Evolutionary conservation across 2,797 vertebrate genomes (phyloP), one percentile per base, ranked within the genome.

Genomic region (Enteromius trimaculatus): DNA sequence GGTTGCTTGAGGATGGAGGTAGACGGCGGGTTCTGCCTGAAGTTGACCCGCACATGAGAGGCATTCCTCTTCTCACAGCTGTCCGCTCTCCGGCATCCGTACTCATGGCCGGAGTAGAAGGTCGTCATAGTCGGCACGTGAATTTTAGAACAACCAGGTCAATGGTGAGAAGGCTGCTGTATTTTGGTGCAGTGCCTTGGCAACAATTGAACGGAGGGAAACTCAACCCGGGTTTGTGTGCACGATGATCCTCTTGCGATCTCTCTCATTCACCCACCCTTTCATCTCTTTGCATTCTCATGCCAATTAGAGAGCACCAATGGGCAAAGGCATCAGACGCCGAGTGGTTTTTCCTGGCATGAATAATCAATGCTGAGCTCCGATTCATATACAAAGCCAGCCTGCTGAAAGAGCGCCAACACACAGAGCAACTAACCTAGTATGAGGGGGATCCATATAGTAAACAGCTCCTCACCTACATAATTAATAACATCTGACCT

Each of bases 351-450:
- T 92, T 90, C 91, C 87, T 93, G 88, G 91, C 94, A 95, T 94
- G 92, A 95, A 96, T 95, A 96, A 97, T 97, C 96, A 89, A 97
- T 96, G 92, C 86, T 55, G 86, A 86, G 90, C 92, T 93, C 88
- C 89, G 91, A 92, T 89, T 92, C 93, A 82, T 86, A 90, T 88
- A 90, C 82, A 87, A 81, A 82, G 71, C 88, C 91, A 86, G 90
- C 90, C 91, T 90, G 90, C 83, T 23, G 70, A 82, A 79, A 80
- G 78, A 81, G 79, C 11, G 53, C 77, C 62, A 70, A 80, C 21
- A 60, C 42, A 76, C 78, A 84, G 83, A 81, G 75, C n/a, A 39
- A 55, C 49, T 37, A 53, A 66, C 77, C 76, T 60, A 29, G 44
- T 47, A 66, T 70, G n/a, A 47, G 62, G 23, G 47, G 71, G 34